phyloP scores from a whole-genome alignment of 2,797 vertebrate species.

The Eospalax fontanierii region DNA sequence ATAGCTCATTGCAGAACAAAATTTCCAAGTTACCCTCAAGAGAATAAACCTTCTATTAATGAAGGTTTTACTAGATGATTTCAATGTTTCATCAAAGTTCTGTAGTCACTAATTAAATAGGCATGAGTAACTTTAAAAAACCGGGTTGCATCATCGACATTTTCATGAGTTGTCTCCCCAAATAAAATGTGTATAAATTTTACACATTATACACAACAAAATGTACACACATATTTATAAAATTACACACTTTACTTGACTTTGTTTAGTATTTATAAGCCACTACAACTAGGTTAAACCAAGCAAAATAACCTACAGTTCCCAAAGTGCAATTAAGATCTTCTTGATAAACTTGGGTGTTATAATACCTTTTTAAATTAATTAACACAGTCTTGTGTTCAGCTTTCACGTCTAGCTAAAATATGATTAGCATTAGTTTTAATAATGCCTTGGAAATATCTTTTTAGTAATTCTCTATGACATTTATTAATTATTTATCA shows the following conservation, averaged over 20 bases:
- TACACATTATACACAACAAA: not conserved
- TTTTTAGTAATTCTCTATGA: not conserved
- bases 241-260: not conserved
- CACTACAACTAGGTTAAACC: not conserved
- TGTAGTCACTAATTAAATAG: not conserved
- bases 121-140: not conserved
- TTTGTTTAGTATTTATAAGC: not conserved
- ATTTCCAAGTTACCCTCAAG: not conserved
- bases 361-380: not conserved
- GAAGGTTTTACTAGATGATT: not conserved
- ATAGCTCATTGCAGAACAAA: not conserved
- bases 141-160: not conserved
- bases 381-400: not conserved
- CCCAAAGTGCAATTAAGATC: not conserved
- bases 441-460: not conserved
- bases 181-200: too few relatives aligned
- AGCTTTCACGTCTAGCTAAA: not conserved
- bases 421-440: not conserved
- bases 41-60: not conserved
- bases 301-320: not conserved
- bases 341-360: not conserved
- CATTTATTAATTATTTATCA: not conserved
- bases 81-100: not conserved
- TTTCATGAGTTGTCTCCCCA: too few relatives aligned
- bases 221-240: not conserved